Conservation (phyloP, 2,113 vertebrate genomes). For the Myiagra hebetior region DNA sequence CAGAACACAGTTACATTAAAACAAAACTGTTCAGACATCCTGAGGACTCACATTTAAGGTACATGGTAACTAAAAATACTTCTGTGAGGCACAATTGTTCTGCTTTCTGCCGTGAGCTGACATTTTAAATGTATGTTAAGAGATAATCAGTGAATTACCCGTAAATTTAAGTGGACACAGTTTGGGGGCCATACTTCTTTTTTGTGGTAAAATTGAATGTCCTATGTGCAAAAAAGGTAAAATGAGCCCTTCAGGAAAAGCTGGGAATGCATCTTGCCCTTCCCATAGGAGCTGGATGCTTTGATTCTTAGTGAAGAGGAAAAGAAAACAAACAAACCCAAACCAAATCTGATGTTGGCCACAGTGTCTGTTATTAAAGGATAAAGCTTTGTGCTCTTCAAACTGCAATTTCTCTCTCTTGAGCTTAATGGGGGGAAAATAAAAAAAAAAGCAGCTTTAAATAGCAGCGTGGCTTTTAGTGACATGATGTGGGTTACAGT, state of each 20-base stretch:
- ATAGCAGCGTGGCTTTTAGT: neutral
- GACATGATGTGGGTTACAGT: neutral
- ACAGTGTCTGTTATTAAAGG: neutral
- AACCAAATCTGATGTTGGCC: neutral
- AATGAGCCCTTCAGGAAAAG: neutral
- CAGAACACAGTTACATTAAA: neutral
- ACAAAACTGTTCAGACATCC: neutral
- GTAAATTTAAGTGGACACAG: neutral
- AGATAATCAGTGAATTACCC: neutral
- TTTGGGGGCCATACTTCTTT: neutral
- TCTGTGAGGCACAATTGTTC: neutral
- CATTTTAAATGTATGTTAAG: neutral
- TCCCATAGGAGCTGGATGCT: neutral
- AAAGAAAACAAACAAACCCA: neutral
- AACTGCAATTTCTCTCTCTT: neutral
- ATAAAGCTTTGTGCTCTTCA: neutral
- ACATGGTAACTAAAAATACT: neutral
- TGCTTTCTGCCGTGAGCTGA: neutral
- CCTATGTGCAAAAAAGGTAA: neutral
- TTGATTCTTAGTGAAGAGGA: neutral
- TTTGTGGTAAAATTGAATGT: neutral
- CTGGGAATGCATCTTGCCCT: neutral
- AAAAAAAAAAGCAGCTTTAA: neutral
- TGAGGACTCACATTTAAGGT: neutral
- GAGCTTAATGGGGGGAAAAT: slow-evolving; percentile 11